These are phyloP conservation scores for Zaprionus lachaisei DNA, from an alignment of 1,140 invertebrate species.

Conservation along the genomic window DNA sequence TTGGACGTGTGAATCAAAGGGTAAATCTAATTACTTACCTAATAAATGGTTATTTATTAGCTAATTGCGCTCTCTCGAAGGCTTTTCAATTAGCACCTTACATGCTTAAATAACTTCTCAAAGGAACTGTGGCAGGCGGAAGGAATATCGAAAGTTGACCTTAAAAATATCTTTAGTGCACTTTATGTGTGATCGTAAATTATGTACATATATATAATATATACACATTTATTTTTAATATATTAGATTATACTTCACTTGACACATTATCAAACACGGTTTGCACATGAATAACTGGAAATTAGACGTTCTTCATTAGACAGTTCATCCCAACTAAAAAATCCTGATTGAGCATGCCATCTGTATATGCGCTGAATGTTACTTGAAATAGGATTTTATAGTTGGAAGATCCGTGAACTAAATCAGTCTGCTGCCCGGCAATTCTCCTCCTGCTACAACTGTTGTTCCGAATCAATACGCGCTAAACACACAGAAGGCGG, in stretches of 20 bases:
- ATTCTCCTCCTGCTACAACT: constrained; percentile 35
- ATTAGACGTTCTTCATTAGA: neutral
- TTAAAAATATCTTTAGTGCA: neutral
- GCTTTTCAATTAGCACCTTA: constrained; percentile 2
- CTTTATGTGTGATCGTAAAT: neutral
- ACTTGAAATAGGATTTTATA: neutral
- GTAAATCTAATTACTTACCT: neutral
- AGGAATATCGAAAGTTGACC: neutral
- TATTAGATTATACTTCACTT: neutral
- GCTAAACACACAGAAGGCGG: constrained; percentile 46
- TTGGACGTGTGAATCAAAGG: neutral
- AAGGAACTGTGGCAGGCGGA: neutral
- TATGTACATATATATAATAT: too few species aligned
- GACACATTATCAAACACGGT: neutral
- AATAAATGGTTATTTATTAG: constrained; percentile 11
- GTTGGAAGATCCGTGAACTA: neutral
- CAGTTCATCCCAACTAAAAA: neutral
- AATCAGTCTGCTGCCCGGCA: constrained; percentile 6
- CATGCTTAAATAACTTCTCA: neutral
- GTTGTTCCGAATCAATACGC: constrained; percentile 40
- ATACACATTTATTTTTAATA: neutral
- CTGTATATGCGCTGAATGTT: neutral
- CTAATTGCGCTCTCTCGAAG: constrained; percentile 20
- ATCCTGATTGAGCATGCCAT: neutral
- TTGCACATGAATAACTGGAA: neutral